These are phyloP conservation scores for Vanessa cardui DNA, from an alignment of 2,888 invertebrate genomes.

Conservation along the genomic window DNA sequence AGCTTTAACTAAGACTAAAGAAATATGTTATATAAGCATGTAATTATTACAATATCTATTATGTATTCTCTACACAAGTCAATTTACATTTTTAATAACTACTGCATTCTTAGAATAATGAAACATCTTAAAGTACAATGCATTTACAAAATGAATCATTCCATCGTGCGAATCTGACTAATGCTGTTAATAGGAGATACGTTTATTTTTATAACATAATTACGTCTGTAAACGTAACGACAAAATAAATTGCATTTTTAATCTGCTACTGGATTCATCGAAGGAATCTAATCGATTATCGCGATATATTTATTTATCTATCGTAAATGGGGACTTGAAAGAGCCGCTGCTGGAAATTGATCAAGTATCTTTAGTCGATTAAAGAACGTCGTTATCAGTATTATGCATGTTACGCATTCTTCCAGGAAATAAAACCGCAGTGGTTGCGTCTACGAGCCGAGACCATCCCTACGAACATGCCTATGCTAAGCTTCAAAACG, in stretches of 20 bases:
- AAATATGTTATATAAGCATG: too few species aligned
- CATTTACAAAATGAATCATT: slow-evolving; percentile 24
- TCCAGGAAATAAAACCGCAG: slow-evolving; percentile 64
- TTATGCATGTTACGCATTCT: slow-evolving; percentile 15
- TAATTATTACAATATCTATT: too few species aligned
- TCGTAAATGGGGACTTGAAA: slow-evolving; percentile 42
- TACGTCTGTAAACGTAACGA: neutral
- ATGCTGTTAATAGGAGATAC: slow-evolving; percentile 9
- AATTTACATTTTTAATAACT: neutral
- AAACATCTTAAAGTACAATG: slow-evolving; percentile 16
- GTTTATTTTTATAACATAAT: slow-evolving; percentile 2
- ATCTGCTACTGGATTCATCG: slow-evolving; percentile 45
- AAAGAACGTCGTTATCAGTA: slow-evolving; percentile 2
- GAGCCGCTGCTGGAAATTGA: slow-evolving; percentile 50
- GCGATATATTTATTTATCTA: slow-evolving; percentile 39
- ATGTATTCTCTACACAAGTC: neutral
- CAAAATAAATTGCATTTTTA: slow-evolving; percentile 21
- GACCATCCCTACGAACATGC: slow-evolving; percentile 89
- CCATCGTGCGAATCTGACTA: slow-evolving; percentile 17
- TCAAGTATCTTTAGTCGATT: slow-evolving; percentile 21
- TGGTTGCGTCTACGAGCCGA: slow-evolving; percentile 65
- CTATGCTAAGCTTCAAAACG: slow-evolving; percentile 87
- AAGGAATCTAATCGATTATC: slow-evolving; percentile 45
- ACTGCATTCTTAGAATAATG: slow-evolving; percentile 12
- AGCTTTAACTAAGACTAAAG: too few species aligned